Conservation (phyloP, 1,140 invertebrate genomes). For the Rhynchophorus ferrugineus region DNA sequence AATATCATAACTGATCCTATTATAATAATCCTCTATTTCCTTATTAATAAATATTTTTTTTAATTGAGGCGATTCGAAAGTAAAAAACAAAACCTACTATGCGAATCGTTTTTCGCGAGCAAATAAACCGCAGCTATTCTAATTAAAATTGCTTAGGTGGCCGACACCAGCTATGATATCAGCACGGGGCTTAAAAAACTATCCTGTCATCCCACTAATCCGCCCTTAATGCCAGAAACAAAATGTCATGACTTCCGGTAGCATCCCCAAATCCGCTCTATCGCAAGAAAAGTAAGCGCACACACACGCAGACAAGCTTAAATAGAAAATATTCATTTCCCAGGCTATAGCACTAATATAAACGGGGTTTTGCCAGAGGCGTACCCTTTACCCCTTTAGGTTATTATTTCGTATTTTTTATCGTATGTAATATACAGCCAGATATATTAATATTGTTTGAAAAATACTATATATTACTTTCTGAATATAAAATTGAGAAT, state of each 20-base stretch:
- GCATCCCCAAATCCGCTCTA: not conserved
- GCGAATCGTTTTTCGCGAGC: not conserved
- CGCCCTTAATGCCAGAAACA: constrained; percentile 1
- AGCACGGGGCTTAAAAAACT: not conserved
- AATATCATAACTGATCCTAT: no score
- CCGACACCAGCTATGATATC: not conserved
- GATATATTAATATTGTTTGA: no score
- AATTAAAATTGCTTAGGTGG: not conserved
- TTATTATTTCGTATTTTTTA: no score
- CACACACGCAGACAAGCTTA: constrained; percentile 25
- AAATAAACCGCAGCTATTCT: not conserved
- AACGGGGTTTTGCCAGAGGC: constrained; percentile 14
- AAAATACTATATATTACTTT: no score
- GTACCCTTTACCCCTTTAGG: no score
- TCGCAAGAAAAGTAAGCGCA: constrained; percentile 4
- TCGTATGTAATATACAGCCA: no score
- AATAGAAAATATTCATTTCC: constrained; percentile 40
- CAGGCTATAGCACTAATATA: constrained; percentile 37
- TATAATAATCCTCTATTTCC: no score
- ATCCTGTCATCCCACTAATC: constrained; percentile 3
- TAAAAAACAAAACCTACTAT: not conserved
- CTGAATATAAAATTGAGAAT: no score
- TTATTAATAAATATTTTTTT: no score
- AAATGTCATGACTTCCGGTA: constrained; percentile 1
- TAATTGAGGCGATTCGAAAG: not conserved